phyloP scores from a whole-genome alignment of 2,113 vertebrate genomes.

The Lampris megalopsis region DNA sequence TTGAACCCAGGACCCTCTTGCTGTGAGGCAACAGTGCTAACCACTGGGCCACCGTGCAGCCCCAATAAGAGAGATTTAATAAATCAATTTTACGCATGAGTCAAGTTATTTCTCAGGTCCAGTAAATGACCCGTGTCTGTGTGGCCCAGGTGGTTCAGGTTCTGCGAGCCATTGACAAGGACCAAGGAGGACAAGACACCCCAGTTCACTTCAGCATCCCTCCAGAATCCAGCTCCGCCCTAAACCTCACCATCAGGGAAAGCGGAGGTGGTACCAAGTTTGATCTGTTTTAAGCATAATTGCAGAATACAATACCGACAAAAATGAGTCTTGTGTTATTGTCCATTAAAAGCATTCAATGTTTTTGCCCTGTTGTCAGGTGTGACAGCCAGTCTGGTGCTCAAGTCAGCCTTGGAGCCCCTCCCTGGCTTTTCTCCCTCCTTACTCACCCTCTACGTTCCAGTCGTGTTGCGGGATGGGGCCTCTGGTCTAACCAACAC shows the following conservation, averaged over 20 bases:
- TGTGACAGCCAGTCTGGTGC: conserved; percentile 82
- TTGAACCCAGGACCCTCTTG: no score
- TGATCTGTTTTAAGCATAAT: conserved; percentile 18
- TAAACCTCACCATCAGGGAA: conserved; percentile 86
- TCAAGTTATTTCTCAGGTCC: neutral
- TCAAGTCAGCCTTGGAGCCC: conserved; percentile 76
- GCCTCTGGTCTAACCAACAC: conserved; percentile 87
- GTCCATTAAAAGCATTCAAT: conserved; percentile 16
- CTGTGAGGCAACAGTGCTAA: no score
- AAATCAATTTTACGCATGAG: neutral
- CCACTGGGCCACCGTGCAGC: no score
- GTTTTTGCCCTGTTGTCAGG: conserved; percentile 62
- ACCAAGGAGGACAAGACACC: conserved; percentile 80
- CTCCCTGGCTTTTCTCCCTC: conserved; percentile 63
- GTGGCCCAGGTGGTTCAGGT: conserved; percentile 85
- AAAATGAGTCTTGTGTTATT: neutral
- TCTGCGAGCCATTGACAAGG: conserved; percentile 84
- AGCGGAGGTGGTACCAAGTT: conserved; percentile 77
- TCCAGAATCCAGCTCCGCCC: conserved; percentile 75
- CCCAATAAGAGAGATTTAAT: no score
- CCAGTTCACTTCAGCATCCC: conserved; percentile 86
- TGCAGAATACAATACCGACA: conserved; percentile 3
- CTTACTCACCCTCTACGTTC: conserved; percentile 81
- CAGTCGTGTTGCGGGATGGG: conserved; percentile 87
- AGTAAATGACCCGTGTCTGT: conserved; percentile 20